Evolutionary conservation across 1,140 invertebrate genomes (phyloP).

Genomic region (Nymphalis io): DNA sequence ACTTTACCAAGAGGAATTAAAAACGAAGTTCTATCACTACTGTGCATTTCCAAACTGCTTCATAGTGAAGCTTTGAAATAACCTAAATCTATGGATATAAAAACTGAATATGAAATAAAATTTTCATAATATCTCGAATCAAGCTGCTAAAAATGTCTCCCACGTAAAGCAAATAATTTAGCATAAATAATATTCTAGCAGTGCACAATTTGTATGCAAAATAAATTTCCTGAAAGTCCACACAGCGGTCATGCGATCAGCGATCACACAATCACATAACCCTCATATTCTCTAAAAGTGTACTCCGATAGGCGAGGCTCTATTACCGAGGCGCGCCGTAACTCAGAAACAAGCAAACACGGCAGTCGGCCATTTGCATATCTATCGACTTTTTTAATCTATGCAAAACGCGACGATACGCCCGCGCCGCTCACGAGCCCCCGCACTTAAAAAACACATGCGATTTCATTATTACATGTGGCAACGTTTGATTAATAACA

Average conservation of each 20-base stretch:
- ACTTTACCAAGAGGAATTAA: too few species aligned
- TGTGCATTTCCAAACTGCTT: too few species aligned
- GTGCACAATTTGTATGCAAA: conserved; percentile 29
- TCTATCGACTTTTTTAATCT: conserved; percentile 79
- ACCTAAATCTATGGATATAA: neutral
- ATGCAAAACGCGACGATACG: conserved; percentile 77
- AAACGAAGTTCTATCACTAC: too few species aligned
- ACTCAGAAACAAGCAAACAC: conserved; percentile 75
- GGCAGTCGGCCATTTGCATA: conserved; percentile 71
- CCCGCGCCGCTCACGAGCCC: conserved; percentile 56
- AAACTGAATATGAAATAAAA: neutral
- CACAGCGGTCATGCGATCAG: conserved; percentile 23
- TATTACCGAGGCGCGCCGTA: conserved; percentile 55
- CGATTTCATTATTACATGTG: conserved; percentile 58
- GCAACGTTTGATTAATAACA: conserved; percentile 56
- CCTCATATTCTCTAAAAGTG: conserved; percentile 33
- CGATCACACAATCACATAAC: conserved; percentile 28
- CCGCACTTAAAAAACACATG: conserved; percentile 54
- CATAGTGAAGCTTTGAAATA: neutral
- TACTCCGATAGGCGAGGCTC: conserved; percentile 59
- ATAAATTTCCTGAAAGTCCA: conserved; percentile 26
- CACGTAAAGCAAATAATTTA: conserved; percentile 1
- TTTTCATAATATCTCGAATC: neutral
- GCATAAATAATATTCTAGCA: neutral
- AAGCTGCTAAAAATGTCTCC: neutral